A percentile compares a stretch with the other conserved stretches of the same genome.
Evolutionary conservation across 2,113 vertebrate genomes (phyloP).

Genomic region (Hyperopisus bebe): DNA sequence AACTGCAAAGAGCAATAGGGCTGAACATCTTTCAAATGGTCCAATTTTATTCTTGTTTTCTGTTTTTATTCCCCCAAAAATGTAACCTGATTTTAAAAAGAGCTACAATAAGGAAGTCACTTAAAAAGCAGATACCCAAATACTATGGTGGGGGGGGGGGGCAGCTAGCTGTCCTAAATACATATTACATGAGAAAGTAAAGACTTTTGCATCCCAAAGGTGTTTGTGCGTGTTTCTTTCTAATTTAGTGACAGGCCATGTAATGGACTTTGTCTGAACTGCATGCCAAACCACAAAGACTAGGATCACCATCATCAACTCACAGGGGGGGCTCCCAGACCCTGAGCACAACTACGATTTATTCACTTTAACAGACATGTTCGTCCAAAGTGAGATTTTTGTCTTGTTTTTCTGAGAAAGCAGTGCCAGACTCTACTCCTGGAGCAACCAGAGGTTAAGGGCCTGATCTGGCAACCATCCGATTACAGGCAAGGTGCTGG

Average conservation of each 20-base stretch:
- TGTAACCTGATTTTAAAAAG: slow-evolving; percentile 4
- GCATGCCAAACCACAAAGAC: not conserved
- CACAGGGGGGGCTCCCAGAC: not conserved
- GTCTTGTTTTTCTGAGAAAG: not conserved
- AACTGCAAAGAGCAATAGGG: not conserved
- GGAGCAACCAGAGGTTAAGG: not conserved
- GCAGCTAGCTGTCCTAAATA: not conserved
- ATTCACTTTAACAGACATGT: not conserved
- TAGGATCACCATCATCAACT: not conserved
- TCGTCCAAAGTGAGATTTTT: not conserved
- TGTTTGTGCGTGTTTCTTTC: not conserved
- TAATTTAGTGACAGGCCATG: not conserved
- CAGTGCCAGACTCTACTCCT: not conserved
- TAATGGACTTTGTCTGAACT: not conserved
- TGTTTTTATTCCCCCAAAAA: not conserved
- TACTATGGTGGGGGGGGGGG: not conserved
- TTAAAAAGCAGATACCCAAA: not conserved
- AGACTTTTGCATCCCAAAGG: not conserved
- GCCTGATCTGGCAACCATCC: not conserved
- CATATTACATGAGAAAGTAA: not conserved
- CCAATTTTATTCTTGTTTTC: not conserved
- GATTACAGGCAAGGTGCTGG: not conserved
- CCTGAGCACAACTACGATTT: not conserved
- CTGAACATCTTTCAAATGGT: not conserved
- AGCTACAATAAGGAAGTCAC: not conserved